phyloP scores from a whole-genome alignment of 2,113 vertebrate species.

The Chionomys nivalis region DNA sequence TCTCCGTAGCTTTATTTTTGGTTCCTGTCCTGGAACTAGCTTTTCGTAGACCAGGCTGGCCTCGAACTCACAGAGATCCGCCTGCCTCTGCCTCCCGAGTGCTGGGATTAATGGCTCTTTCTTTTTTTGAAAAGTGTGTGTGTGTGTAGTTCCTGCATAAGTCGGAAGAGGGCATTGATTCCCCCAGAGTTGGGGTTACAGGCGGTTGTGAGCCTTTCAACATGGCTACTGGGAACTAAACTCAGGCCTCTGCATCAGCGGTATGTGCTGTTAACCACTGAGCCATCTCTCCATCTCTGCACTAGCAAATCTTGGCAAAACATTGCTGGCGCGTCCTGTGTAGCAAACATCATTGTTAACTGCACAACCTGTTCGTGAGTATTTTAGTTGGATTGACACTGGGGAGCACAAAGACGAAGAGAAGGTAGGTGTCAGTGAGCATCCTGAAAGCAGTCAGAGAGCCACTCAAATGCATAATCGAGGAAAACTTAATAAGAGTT shows the following conservation, averaged over 20 bases:
- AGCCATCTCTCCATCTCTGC: too few species aligned
- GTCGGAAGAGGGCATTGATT: background rate
- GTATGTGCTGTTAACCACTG: background rate
- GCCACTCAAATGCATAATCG: too few species aligned
- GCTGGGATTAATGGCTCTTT: too few species aligned
- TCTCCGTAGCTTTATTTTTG: too few species aligned
- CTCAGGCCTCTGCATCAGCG: background rate
- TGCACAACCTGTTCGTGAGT: too few species aligned
- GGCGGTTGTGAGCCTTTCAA: background rate
- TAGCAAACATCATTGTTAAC: background rate
- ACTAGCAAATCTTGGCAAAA: background rate
- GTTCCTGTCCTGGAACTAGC: too few species aligned
- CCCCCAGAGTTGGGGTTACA: background rate
- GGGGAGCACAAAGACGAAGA: background rate
- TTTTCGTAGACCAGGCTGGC: too few species aligned
- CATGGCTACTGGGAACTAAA: background rate
- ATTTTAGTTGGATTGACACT: background rate
- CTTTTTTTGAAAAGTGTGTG: background rate
- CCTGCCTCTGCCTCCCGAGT: too few species aligned
- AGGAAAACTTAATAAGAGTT: background rate
- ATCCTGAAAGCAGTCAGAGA: background rate
- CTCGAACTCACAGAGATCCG: too few species aligned
- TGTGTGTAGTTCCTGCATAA: background rate
- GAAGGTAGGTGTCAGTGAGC: rapidly evolving
- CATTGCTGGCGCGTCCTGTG: background rate